Evolutionary conservation across 2,797 vertebrate species (phyloP).

Genomic region (Pteropus rufus): DNA sequence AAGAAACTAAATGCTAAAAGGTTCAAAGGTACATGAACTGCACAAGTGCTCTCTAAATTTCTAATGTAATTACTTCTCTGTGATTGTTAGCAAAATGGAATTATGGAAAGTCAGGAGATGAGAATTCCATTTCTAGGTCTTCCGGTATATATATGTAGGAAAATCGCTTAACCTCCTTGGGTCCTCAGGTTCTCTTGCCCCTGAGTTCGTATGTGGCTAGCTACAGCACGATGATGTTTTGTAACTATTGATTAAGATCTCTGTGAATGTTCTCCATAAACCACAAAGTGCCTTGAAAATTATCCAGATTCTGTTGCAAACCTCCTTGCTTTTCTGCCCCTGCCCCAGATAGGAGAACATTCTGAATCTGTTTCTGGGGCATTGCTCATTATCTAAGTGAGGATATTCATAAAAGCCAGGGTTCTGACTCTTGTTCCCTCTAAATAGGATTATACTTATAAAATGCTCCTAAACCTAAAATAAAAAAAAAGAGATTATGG

Average conservation of each 20-base stretch:
- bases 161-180: not conserved
- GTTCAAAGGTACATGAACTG: not conserved
- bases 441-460: slow-evolving; percentile 52
- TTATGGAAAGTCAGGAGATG: not conserved
- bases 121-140: not conserved
- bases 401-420: not conserved
- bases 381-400: not conserved
- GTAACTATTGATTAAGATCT: not conserved
- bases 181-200: not conserved
- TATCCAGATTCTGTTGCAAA: not conserved
- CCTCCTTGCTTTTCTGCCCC: not conserved
- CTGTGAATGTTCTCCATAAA: not conserved
- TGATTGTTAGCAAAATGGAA: not conserved
- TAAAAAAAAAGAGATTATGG: slow-evolving; percentile 45
- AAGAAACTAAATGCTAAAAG: not conserved
- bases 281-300: not conserved
- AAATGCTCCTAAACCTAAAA: not conserved
- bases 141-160: not conserved
- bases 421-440: not conserved
- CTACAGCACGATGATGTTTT: not conserved
- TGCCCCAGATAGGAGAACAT: not conserved
- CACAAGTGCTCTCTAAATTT: not conserved
- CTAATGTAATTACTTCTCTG: not conserved
- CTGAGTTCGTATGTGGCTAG: not conserved
- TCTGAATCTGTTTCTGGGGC: not conserved